Evolutionary conservation across 2,113 vertebrate genomes (phyloP).

Genomic region (Salminus brasiliensis): DNA sequence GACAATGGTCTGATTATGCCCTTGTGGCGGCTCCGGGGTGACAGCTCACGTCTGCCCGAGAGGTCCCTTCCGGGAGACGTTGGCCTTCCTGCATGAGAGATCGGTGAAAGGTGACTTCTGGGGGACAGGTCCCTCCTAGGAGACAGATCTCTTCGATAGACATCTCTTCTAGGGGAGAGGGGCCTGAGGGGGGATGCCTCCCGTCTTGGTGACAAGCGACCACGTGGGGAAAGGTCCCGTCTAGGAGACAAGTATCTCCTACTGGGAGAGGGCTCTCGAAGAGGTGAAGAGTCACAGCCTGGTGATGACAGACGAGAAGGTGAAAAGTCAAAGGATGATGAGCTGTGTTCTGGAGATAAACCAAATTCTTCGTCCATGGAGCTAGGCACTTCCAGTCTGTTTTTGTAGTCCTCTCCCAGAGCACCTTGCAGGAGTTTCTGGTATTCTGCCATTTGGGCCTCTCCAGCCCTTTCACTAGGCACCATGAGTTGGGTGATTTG

Average conservation of each 20-base stretch:
- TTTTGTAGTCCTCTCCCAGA: slow-evolving; percentile 79
- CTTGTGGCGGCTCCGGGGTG: slow-evolving; percentile 88
- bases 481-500: slow-evolving; percentile 89
- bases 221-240: slow-evolving; percentile 83
- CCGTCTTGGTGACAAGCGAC: slow-evolving; percentile 66
- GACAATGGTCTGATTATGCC: slow-evolving; percentile 85
- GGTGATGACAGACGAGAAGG: slow-evolving; percentile 85
- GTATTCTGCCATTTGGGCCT: slow-evolving; percentile 82
- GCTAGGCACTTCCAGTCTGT: slow-evolving; percentile 82
- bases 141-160: slow-evolving; percentile 86
- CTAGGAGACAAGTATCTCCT: slow-evolving; percentile 88
- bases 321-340: slow-evolving; percentile 84
- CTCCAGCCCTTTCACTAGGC: slow-evolving; percentile 76
- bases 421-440: slow-evolving; percentile 82
- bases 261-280: slow-evolving; percentile 86
- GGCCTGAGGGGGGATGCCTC: slow-evolving; percentile 81
- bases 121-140: slow-evolving; percentile 87
- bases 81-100: slow-evolving; percentile 74
- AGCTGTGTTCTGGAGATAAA: slow-evolving; percentile 80
- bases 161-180: slow-evolving; percentile 81
- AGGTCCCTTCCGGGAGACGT: slow-evolving; percentile 85
- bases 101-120: slow-evolving; percentile 71
- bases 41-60: slow-evolving; percentile 84
- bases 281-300: slow-evolving; percentile 86
- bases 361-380: slow-evolving; percentile 87